Evolutionary conservation across 2,113 vertebrate genomes (phyloP).

Genomic region (Odocoileus virginianus): DNA sequence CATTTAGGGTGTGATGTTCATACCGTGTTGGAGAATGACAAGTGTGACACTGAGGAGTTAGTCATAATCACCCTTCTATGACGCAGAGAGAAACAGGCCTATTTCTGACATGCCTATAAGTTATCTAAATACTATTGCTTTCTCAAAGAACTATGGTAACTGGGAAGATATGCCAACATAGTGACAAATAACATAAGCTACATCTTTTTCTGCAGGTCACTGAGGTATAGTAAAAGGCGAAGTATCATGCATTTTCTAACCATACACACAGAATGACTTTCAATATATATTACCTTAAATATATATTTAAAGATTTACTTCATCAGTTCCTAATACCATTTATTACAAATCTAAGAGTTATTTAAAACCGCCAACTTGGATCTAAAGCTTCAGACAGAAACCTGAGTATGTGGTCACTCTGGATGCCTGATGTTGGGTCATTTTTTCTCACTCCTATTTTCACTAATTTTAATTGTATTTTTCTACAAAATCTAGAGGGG

Average conservation of each 20-base stretch:
- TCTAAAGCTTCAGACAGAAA: neutral
- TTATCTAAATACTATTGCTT: neutral
- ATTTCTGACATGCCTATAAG: neutral
- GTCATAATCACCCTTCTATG: neutral
- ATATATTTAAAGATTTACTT: neutral
- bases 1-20: slow-evolving; percentile 18
- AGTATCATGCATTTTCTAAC: neutral
- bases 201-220: neutral
- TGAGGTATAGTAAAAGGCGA: neutral
- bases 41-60: neutral
- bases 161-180: neutral
- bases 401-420: neutral
- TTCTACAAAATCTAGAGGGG: neutral
- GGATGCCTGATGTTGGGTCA: neutral
- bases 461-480: neutral
- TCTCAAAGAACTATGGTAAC: neutral
- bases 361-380: neutral
- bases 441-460: neutral
- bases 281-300: neutral
- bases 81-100: neutral
- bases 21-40: neutral
- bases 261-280: neutral
- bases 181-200: neutral
- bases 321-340: neutral
- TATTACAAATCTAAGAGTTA: neutral